Evolutionary conservation across 2,888 invertebrate genomes (phyloP).

Genomic region (Agrochola lychnidis): DNA sequence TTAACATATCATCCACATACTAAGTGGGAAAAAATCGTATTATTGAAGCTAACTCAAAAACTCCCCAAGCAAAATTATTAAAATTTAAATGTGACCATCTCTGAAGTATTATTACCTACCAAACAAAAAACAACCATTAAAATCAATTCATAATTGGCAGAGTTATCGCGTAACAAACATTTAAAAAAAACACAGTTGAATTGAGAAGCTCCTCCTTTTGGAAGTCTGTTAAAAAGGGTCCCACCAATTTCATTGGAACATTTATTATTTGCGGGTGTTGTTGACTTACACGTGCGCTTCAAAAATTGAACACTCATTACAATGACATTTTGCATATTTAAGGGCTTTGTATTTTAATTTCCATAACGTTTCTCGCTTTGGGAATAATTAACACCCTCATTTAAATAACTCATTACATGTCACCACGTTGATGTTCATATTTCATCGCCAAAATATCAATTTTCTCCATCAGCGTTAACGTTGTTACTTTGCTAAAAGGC

Average conservation of each 20-base stretch:
- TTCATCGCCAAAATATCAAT: constrained; percentile 36
- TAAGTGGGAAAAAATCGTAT: no score
- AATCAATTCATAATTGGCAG: no score
- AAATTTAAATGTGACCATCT: no score
- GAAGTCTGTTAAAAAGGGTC: no score
- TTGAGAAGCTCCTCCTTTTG: no score
- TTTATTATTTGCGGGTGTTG: constrained; percentile 15
- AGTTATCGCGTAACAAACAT: no score
- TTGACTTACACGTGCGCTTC: constrained; percentile 28
- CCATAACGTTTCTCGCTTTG: constrained; percentile 14
- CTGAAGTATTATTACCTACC: no score
- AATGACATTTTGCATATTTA: constrained; percentile 6
- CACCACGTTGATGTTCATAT: constrained; percentile 19
- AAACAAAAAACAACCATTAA: no score
- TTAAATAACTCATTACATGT: constrained; percentile 42
- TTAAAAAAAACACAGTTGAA: no score
- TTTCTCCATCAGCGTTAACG: constrained; percentile 44
- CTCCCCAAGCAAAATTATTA: no score
- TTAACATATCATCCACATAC: no score
- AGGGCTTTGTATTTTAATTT: constrained; percentile 29
- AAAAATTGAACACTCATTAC: constrained; percentile 33
- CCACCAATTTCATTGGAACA: neutral
- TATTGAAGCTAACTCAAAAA: no score
- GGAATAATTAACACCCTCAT: constrained; percentile 40
- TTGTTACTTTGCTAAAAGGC: constrained; percentile 57